Evolutionary conservation across 2,888 invertebrate genomes (phyloP), one percentile per base, ranked within the genome.

Genomic region (Alsophila aescularia): DNA sequence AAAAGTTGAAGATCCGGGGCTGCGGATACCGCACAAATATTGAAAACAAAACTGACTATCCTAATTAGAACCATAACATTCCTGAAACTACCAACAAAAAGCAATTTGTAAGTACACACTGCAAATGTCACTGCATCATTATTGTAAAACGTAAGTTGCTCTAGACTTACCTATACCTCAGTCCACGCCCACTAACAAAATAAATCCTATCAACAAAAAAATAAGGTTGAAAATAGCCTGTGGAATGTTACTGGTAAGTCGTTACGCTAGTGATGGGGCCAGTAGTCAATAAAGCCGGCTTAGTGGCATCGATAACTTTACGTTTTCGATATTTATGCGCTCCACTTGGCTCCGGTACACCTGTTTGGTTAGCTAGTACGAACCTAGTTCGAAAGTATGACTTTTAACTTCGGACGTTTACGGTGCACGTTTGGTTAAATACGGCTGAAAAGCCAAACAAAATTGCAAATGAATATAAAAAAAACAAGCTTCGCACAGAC

Each of bases 301-400:
- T 89, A 88, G 85, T 77, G 79, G 83, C 76, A 82, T 87, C 89
- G 85, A 87, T 88, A 88, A 90, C 87, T 88, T 86, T 87, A 86
- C 83, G 81, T 87, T 87, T 82, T 85, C 79, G 68, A 80, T 86
- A 83, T 87, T 88, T 85, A 86, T 85, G 83, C 76, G 77, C 77
- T 81, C 79, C 77, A 85, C 79, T 87, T 85, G 85, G 83, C 82
- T 78, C 9, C 69, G 63, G 57, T 69, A 78, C 79, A 81, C 81
- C 81, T 85, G 83, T 81, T 75, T 78, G 75, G 75, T 70, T 75
- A 76, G 31, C 52, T 52, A 21, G 29, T 15, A 24, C 42, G 47
- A 47, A 42, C 31, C 41, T 53, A 41, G 47, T 41, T 42, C 41
- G 9, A 21, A 52, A 31, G 36, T 32, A 50, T 21, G 8, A 44